phyloP scores from a whole-genome alignment of 1,140 invertebrate species.

The Orius insidiosus region DNA sequence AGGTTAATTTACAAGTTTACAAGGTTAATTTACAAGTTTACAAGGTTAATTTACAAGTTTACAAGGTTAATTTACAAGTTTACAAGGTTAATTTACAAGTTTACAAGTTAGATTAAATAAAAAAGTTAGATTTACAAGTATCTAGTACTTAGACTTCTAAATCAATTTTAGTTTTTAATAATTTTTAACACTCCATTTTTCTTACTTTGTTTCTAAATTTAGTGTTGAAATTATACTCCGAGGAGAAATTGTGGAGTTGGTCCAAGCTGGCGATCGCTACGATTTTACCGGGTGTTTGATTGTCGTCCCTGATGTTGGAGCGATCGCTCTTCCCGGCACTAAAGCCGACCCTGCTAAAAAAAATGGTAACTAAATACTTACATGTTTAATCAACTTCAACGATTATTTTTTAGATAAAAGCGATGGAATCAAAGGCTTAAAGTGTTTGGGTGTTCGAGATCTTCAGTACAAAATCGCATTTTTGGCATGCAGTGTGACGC shows the following conservation, averaged over 20 bases:
- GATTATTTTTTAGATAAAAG: conserved; percentile 39
- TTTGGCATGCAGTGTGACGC: conserved; percentile 77
- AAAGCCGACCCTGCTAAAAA: conserved; percentile 43
- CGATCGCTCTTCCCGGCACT: conserved; percentile 63
- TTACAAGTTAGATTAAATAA: too few species aligned
- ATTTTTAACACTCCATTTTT: too few species aligned
- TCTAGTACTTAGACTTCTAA: too few species aligned
- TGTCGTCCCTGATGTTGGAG: conserved; percentile 90
- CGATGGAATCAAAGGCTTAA: conserved; percentile 83
- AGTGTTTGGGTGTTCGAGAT: conserved; percentile 87
- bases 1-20: too few species aligned
- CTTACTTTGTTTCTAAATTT: too few species aligned
- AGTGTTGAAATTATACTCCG: conserved; percentile 92
- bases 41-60: too few species aligned
- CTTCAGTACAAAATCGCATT: conserved; percentile 91
- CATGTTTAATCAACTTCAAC: not conserved
- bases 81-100: too few species aligned
- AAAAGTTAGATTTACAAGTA: too few species aligned
- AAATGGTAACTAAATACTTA: not conserved
- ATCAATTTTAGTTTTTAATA: too few species aligned
- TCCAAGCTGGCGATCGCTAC: conserved; percentile 81
- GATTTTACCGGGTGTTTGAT: conserved; percentile 96
- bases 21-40: too few species aligned
- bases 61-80: too few species aligned
- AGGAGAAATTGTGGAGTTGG: conserved; percentile 89